Evolutionary conservation across 2,113 vertebrate genomes (phyloP).

Genomic region (Motacilla tschutschensis): DNA sequence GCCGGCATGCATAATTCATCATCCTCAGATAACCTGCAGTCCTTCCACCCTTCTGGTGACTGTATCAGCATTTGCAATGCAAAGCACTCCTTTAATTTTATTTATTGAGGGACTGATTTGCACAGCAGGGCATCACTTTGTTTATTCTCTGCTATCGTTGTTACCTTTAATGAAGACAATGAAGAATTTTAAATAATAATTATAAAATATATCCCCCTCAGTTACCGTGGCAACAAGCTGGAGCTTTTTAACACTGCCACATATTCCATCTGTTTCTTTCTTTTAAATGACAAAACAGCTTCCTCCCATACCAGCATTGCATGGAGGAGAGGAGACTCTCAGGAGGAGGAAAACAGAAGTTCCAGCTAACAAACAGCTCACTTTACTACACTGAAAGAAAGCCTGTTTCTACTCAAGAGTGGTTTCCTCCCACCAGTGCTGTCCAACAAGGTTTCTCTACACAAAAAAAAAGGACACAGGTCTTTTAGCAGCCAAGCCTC

Average conservation of each 20-base stretch:
- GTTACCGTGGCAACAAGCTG: constrained; percentile 58
- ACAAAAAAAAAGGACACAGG: background rate
- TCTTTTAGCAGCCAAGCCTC: background rate
- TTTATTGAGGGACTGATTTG: constrained; percentile 62
- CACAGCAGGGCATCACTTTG: constrained; percentile 56
- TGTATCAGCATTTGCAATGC: constrained; percentile 59
- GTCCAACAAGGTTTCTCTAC: background rate
- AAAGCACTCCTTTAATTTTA: constrained; percentile 52
- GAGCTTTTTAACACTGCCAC: constrained; percentile 51
- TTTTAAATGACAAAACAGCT: constrained; percentile 55
- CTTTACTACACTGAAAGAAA: background rate
- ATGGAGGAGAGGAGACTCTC: background rate
- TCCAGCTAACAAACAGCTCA: constrained; percentile 10
- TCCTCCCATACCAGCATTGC: background rate
- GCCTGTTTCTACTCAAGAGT: background rate
- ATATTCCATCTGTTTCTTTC: constrained; percentile 67
- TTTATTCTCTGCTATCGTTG: constrained; percentile 42
- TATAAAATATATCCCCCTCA: constrained; percentile 36
- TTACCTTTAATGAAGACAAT: constrained; percentile 70
- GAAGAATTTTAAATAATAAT: constrained; percentile 71
- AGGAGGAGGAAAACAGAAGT: background rate
- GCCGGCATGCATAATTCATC: constrained; percentile 21
- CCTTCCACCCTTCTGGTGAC: constrained; percentile 31
- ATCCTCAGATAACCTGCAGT: constrained; percentile 26
- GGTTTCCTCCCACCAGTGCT: background rate